Conservation (phyloP, 1,140 invertebrate genomes). For the Diabrotica virgifera region DNA sequence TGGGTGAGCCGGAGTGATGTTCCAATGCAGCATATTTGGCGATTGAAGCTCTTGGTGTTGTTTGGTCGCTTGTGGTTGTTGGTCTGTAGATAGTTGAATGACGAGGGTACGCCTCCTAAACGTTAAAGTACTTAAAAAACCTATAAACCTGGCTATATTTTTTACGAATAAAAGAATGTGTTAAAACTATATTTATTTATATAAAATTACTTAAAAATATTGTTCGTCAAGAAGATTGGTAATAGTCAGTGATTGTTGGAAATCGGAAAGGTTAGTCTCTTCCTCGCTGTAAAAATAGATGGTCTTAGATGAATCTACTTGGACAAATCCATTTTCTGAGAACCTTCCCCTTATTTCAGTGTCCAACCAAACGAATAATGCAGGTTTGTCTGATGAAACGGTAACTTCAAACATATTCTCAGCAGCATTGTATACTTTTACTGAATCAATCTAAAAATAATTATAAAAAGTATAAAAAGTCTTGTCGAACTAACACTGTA, state of each 20-base stretch:
- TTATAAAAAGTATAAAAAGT: background rate
- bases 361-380: slow-evolving; percentile 35
- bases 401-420: slow-evolving; percentile 20
- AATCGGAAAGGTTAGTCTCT: slow-evolving; percentile 14
- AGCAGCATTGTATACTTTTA: slow-evolving; percentile 7
- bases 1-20: too few relatives aligned
- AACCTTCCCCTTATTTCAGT: slow-evolving; percentile 25
- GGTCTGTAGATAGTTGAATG: too few relatives aligned
- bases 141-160: too few relatives aligned
- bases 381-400: slow-evolving; percentile 25
- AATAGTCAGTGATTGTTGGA: slow-evolving; percentile 22
- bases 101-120: too few relatives aligned
- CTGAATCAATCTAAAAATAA: slow-evolving; percentile 16
- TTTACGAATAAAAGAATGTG: too few relatives aligned
- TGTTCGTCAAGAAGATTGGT: slow-evolving; percentile 26
- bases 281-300: slow-evolving; percentile 26
- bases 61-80: too few relatives aligned
- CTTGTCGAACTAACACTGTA: too few relatives aligned
- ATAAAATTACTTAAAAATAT: slow-evolving; percentile 13
- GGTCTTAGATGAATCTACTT: slow-evolving; percentile 21
- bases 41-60: too few relatives aligned
- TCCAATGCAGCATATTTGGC: too few relatives aligned
- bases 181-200: background rate
- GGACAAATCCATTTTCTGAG: slow-evolving; percentile 33
- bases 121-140: too few relatives aligned